Conservation (phyloP, 2,113 vertebrate genomes). For the Hydrochoerus hydrochaeris region DNA sequence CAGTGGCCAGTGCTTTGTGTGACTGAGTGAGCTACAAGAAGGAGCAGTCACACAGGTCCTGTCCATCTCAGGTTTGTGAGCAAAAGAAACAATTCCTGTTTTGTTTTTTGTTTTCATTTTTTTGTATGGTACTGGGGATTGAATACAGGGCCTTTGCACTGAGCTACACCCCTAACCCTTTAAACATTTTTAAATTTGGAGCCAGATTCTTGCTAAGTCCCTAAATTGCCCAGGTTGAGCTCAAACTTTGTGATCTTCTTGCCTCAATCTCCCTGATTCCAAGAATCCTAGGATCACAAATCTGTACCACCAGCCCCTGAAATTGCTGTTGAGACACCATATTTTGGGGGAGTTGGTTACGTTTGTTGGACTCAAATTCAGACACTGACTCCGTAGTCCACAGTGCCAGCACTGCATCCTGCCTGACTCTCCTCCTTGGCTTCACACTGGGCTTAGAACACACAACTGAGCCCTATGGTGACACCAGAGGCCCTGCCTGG, state of each 20-base stretch:
- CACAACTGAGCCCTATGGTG: neutral
- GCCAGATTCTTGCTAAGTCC: neutral
- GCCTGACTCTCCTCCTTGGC: neutral
- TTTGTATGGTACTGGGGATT: neutral
- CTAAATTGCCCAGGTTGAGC: neutral
- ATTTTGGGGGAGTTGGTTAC: neutral
- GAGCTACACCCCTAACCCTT: neutral
- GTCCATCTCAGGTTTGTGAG: neutral
- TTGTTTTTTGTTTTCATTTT: neutral
- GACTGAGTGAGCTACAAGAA: neutral
- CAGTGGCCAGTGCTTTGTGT: neutral
- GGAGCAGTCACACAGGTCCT: neutral
- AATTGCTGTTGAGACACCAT: neutral
- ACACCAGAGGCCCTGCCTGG: neutral
- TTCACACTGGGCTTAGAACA: neutral
- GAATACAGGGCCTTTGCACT: neutral
- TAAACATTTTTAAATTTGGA: neutral
- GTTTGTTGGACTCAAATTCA: neutral
- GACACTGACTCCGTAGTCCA: neutral
- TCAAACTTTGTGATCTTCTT: neutral
- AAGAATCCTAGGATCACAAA: neutral
- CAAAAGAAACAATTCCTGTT: neutral
- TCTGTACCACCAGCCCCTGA: neutral
- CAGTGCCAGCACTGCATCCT: accelerated
- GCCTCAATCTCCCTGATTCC: neutral